Conservation (phyloP, 2,797 vertebrate genomes). For the Gastrophryne carolinensis region DNA sequence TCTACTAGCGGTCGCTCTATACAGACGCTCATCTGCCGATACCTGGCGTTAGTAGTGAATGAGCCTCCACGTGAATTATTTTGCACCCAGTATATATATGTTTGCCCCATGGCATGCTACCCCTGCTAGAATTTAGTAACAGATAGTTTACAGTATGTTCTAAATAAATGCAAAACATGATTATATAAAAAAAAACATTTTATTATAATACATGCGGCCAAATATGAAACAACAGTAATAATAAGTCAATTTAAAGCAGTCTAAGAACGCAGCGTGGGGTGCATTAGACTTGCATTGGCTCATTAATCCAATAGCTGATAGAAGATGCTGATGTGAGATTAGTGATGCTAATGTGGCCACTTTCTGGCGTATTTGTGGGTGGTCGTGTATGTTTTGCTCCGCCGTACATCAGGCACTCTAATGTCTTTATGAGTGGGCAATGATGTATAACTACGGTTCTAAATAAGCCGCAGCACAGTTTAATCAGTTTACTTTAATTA, state of each 20-base stretch:
- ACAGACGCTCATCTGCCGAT: too few species aligned
- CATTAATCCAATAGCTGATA: slow-evolving; percentile 15
- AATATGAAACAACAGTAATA: neutral
- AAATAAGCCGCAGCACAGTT: neutral
- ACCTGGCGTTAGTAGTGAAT: too few species aligned
- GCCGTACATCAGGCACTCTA: slow-evolving; percentile 22
- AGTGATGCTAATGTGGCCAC: neutral
- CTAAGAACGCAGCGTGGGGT: neutral
- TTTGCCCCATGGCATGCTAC: too few species aligned
- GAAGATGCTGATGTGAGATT: slow-evolving; percentile 13
- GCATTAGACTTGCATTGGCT: slow-evolving; percentile 10
- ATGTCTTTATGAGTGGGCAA: slow-evolving; percentile 22
- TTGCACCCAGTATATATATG: too few species aligned
- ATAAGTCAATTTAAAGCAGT: neutral
- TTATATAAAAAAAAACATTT: slow-evolving; percentile 1
- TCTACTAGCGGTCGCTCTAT: too few species aligned
- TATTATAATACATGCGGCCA: neutral
- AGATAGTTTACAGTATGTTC: neutral
- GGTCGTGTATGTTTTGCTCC: slow-evolving; percentile 15
- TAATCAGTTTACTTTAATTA: neutral
- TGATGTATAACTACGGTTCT: slow-evolving; percentile 14
- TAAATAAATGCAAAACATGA: neutral
- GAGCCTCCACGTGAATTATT: too few species aligned
- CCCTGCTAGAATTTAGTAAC: neutral
- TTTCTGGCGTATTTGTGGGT: slow-evolving; percentile 24